Base-by-base conservation (phyloP, 2,888 invertebrate species). In the Tortricodes alternella region DNA sequence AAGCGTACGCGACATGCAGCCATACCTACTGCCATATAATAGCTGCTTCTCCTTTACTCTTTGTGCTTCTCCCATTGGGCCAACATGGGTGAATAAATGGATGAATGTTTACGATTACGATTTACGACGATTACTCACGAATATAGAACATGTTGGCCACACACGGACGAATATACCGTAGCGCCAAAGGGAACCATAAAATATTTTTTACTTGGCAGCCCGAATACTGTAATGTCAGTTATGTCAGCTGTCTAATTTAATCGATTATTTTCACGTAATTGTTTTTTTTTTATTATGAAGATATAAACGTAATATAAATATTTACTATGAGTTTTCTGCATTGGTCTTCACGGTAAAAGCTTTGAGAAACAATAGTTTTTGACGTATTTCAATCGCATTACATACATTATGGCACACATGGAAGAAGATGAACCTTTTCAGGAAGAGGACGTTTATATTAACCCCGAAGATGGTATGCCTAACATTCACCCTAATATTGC, bases 381-480 rank as follows among this genome's bases (percentile, higher is more conserved):
- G 32, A 13, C 29, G 16, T 34, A 29, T 21, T 35, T 11, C 8
- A 34, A 27, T 19, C 13, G 34, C 39, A 13, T 24, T 38, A 27
- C 9, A 34, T 43, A 56, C 52, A 71, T 46, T 61, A 89, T 89
- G 89, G 81, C 82, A 59, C 78, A 83, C 60, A 88, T 78, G 67
- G 89, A 87, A 61, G 85, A 86, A 37, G 86, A 87, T 53, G 88
- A 89, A 59, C 74, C 80, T 24, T 92, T 92, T 65, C 73, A 93
- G 92, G 83, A 95, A 64, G 80, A 94, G 73, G 94, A 95, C 80
- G 95, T 96, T 71, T 96, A 94, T 73, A 96, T 97, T 68, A 97
- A 97, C 80, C 94, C 94, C 73, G 94, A 95, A 67, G 96, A 97
- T 86, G 96, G 96, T 37, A 92, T 97, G 82, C 96, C 96, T 55